These are phyloP conservation scores for Eublepharis macularius DNA, from an alignment of 2,113 vertebrate genomes.

Conservation along the genomic window DNA sequence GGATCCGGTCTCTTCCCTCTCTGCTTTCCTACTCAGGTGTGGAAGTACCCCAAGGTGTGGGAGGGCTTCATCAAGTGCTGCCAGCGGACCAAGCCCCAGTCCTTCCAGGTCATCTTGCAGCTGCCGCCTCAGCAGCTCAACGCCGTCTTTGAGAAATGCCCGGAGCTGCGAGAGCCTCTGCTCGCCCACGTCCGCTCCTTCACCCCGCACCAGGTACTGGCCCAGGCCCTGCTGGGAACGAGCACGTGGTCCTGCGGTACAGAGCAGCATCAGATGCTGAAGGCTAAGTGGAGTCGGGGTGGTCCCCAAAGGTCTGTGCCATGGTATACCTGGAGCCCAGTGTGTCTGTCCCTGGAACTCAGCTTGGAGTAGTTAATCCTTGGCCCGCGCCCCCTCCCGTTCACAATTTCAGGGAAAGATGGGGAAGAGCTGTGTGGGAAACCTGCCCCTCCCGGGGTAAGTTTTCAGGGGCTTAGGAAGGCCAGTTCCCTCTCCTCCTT, in stretches of 20 bases:
- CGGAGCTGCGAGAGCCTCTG: constrained; percentile 88
- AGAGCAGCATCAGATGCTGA: no score
- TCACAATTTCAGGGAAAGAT: no score
- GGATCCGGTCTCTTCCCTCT: fast-evolving
- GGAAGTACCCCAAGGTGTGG: constrained; percentile 97
- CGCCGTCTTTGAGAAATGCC: constrained; percentile 89
- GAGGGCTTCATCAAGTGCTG: constrained; percentile 97
- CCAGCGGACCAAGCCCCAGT: constrained; percentile 92
- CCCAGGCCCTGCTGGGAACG: fast-evolving
- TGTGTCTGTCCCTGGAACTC: no score
- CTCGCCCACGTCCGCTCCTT: constrained; percentile 88
- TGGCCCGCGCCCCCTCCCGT: no score
- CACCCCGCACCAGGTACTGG: constrained; percentile 86
- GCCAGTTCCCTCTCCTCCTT: no score
- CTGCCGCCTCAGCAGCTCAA: constrained; percentile 84
- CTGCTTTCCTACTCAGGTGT: constrained; percentile 79
- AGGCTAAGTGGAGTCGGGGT: not conserved
- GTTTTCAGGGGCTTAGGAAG: no score
- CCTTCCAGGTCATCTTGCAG: constrained; percentile 91
- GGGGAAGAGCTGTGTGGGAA: no score
- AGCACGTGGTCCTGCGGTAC: not conserved
- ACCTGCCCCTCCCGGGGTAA: no score
- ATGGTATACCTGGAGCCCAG: no score
- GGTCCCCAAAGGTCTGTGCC: no score
- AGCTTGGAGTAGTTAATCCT: no score